Base-by-base conservation (phyloP, 2,888 invertebrate species). In the Ganaspis brasiliensis region DNA sequence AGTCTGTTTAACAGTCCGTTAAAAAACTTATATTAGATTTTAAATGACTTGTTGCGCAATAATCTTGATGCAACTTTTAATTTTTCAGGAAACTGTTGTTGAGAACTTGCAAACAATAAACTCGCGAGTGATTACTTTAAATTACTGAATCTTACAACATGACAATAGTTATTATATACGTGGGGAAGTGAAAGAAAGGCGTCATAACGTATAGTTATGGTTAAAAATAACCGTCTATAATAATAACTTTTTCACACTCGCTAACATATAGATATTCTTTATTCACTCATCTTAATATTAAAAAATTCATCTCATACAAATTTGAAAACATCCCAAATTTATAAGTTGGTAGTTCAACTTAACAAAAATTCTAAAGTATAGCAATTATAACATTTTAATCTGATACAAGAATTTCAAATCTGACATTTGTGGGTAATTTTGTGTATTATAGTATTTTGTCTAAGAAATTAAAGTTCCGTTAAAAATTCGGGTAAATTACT, bases 91-190 rank as follows among this genome's bases (percentile, higher is more conserved):
- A 37, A 61, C 19, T 61, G 4, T 35, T 61, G 12, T 35, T 61
- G 16, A n/a, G 59, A 35, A 37, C 19, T 35, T 16, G 19, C 61
- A 37, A 61, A 61, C 35, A 19, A 37, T 37, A 37, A 16, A 61
- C 16, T 61, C 19, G 35, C 35, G 12, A 37, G 61, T 61, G 19
- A 61, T 61, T 61, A 61, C 35, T 61, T n/a, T 10, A 61, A 61
- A 61, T 35, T 61, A 61, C 35, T 35, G 26, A 61, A 52, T 52
- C 52, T 52, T 52, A 52, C 52, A 52, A 52, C 52, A 52, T 52
- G 19, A 61, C 61, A 61, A 61, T 37, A 37, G 61, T 19, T 61
- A 35, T 61, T 61, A 19, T 16, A 37, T 8, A 35, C 35, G 61
- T 35, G 35, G 35, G 35, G 35, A 61, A 61, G 37, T 61, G 12